A percentile compares a stretch with the other conserved stretches of the same genome.
Conservation (phyloP, 2,797 vertebrate genomes). For the Geotria australis region DNA sequence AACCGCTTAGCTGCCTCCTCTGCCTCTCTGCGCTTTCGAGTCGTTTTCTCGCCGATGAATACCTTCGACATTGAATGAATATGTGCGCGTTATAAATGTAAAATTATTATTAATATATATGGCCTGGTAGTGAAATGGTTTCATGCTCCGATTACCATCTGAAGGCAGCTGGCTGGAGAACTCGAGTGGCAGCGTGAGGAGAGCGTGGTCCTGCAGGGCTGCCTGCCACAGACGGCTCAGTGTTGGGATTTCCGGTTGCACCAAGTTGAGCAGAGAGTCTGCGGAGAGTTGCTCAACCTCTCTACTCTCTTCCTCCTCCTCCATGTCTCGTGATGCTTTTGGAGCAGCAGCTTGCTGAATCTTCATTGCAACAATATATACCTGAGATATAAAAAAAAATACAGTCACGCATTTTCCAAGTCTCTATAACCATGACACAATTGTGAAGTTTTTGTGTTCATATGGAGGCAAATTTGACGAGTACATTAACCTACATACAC, state of each 20-base stretch:
- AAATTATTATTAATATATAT: too few relatives aligned
- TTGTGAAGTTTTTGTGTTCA: too few relatives aligned
- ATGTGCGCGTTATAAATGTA: too few relatives aligned
- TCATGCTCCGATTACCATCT: slow-evolving; percentile 59
- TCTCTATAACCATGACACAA: too few relatives aligned
- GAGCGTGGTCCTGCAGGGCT: slow-evolving; percentile 65
- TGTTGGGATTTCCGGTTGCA: slow-evolving; percentile 61
- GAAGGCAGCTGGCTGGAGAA: slow-evolving; percentile 90
- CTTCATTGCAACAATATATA: slow-evolving; percentile 89
- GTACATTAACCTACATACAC: too few relatives aligned
- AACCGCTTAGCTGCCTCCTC: too few relatives aligned
- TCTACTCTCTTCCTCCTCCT: slow-evolving; percentile 24
- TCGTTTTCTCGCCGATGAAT: too few relatives aligned
- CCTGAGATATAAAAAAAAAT: slow-evolving; percentile 21
- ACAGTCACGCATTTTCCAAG: neutral
- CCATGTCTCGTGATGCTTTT: slow-evolving; percentile 22
- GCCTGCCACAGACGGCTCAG: slow-evolving; percentile 82
- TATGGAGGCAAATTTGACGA: too few relatives aligned
- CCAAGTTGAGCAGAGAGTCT: slow-evolving; percentile 50
- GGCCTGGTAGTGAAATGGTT: too few relatives aligned
- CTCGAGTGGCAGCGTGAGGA: slow-evolving; percentile 71
- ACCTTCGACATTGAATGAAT: too few relatives aligned
- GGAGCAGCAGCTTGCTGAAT: slow-evolving; percentile 74
- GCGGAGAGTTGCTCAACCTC: slow-evolving; percentile 27
- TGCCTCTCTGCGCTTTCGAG: too few relatives aligned